These are phyloP conservation scores for Otocyon megalotis DNA, from an alignment of 2,113 vertebrate species.

Conservation along the genomic window DNA sequence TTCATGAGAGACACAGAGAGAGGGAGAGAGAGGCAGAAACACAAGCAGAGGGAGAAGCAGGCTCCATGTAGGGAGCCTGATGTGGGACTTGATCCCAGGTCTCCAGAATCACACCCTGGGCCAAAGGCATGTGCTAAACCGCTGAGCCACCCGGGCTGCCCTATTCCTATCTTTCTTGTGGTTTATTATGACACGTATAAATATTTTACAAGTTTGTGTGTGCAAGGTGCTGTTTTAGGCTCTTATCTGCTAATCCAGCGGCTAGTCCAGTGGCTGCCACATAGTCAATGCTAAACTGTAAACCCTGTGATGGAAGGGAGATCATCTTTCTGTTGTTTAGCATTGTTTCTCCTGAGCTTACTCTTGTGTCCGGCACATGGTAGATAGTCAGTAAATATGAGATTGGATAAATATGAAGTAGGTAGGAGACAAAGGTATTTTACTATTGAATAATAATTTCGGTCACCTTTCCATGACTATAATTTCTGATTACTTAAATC, in stretches of 20 bases:
- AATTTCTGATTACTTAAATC: conserved; percentile 22
- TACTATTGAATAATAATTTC: background rate
- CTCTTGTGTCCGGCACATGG: background rate
- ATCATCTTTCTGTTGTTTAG: background rate
- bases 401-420: background rate
- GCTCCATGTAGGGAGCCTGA: too few relatives aligned
- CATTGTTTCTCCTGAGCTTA: background rate
- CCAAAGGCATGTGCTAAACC: too few relatives aligned
- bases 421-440: background rate
- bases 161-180: background rate
- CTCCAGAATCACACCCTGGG: too few relatives aligned
- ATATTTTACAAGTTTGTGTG: background rate
- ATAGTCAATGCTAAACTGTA: background rate
- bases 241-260: background rate
- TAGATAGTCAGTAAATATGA: background rate
- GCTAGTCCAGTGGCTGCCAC: background rate
- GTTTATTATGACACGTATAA: background rate
- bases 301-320: background rate
- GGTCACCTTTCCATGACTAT: background rate
- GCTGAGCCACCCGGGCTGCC: too few relatives aligned
- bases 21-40: too few relatives aligned
- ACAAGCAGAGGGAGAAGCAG: too few relatives aligned
- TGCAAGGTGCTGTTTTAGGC: background rate
- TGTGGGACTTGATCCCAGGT: too few relatives aligned
- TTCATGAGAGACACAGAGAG: too few relatives aligned